Percentiles rank a stretch among this genome's conserved stretches.
phyloP scores from a whole-genome alignment of 2,797 vertebrate species.

The Micrastur ruficollis region DNA sequence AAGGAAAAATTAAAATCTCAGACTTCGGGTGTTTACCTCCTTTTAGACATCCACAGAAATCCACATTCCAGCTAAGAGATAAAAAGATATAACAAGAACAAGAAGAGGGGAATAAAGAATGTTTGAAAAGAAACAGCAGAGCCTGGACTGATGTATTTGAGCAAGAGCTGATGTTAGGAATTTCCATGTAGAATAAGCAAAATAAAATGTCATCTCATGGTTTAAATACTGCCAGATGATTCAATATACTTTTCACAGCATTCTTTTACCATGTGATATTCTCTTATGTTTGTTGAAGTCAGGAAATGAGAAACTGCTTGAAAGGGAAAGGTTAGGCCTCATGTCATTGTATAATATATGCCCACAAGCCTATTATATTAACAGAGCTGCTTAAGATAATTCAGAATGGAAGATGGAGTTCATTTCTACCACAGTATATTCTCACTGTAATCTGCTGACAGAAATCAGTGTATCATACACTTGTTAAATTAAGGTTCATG shows the following conservation, averaged over 20 bases:
- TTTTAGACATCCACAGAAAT: not conserved
- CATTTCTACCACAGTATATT: slow-evolving; percentile 1
- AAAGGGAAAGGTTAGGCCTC: slow-evolving; percentile 59
- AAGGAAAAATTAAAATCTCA: not conserved
- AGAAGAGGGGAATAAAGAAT: not conserved
- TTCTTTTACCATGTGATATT: slow-evolving; percentile 57
- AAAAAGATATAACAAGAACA: slow-evolving; percentile 22
- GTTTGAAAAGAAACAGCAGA: slow-evolving; percentile 50
- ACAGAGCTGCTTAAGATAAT: slow-evolving; percentile 35
- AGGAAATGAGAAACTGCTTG: slow-evolving; percentile 64
- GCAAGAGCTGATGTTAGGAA: slow-evolving; percentile 48
- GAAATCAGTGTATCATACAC: not conserved
- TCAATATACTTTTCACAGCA: slow-evolving; percentile 57
- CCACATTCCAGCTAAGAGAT: not conserved
- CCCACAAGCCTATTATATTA: slow-evolving; percentile 44
- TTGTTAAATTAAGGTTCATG: not conserved
- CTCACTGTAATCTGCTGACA: slow-evolving; percentile 18
- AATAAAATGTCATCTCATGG: slow-evolving; percentile 63
- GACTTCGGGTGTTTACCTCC: not conserved
- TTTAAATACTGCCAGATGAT: slow-evolving; percentile 66
- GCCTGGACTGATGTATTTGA: not conserved
- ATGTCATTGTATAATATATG: slow-evolving; percentile 47
- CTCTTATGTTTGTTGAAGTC: slow-evolving; percentile 55
- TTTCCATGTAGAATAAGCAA: slow-evolving; percentile 65
- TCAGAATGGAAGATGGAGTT: slow-evolving; percentile 15